These are phyloP conservation scores for Junonia oenone DNA, from an alignment of 2,888 invertebrate species.

Conservation along the genomic window DNA sequence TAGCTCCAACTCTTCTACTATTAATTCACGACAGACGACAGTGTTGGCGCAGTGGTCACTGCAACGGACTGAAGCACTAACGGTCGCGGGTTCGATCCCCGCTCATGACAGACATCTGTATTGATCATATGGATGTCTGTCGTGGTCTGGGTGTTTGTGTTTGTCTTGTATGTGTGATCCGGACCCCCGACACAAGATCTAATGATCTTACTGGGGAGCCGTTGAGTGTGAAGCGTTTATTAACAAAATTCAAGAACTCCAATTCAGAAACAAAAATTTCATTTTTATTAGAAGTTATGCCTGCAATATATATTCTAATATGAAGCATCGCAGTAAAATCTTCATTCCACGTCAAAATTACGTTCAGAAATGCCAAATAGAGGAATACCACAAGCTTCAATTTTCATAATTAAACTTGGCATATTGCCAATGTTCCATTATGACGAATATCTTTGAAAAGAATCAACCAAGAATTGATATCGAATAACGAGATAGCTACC, in stretches of 20 bases:
- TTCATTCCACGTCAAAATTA: slow-evolving; percentile 12
- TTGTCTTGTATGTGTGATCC: too few relatives aligned
- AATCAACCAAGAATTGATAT: slow-evolving; percentile 17
- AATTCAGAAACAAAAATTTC: background rate
- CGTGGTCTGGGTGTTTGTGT: too few relatives aligned
- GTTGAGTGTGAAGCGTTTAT: too few relatives aligned
- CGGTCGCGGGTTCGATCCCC: too few relatives aligned
- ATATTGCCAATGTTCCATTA: slow-evolving; percentile 27
- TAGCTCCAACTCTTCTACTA: background rate
- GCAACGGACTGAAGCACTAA: too few relatives aligned
- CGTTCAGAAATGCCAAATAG: slow-evolving; percentile 18
- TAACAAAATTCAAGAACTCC: background rate
- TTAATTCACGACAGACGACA: too few relatives aligned
- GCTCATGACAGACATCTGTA: too few relatives aligned
- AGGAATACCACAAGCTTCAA: slow-evolving; percentile 24
- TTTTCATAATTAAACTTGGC: slow-evolving; percentile 31
- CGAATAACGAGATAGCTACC: slow-evolving; percentile 11
- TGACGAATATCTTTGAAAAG: slow-evolving; percentile 21
- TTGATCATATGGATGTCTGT: too few relatives aligned
- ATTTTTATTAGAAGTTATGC: background rate
- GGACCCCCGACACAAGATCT: too few relatives aligned
- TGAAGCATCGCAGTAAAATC: slow-evolving; percentile 3
- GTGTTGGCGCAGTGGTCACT: too few relatives aligned
- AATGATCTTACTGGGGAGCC: too few relatives aligned
- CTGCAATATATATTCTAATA: background rate